Base-by-base conservation (phyloP, 2,113 vertebrate genomes). In the Lutjanus erythropterus region DNA sequence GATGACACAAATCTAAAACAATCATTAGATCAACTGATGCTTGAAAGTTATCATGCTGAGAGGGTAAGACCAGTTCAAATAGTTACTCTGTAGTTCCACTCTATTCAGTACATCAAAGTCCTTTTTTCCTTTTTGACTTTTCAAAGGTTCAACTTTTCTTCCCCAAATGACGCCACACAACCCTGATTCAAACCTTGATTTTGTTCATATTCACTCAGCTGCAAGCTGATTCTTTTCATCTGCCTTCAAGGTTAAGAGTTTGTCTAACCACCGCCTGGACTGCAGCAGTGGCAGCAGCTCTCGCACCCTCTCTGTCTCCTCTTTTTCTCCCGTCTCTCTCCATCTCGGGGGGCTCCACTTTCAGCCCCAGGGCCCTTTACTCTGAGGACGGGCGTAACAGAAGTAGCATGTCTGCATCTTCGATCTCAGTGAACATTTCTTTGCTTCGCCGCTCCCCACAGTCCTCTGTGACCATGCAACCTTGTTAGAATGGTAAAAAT, bases 401-500 rank as follows among this genome's bases (percentile, higher is more conserved):
- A 86, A 78, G 59, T 25, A 76, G 61, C 46, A 15, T 49, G 70
- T 78, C 66, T 88, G 82, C 71, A 52, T 55, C 83, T 84, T 80
- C 56, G 83, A 85, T 87, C 70, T 78, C 68, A 18, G 58, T 21
- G 72, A 87, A 79, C 79, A 52, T 80, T 88, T 83, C 75, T 83
- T 46, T 84, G 71, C 83, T 53, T 42, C 10, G 52, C 66, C 10
- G 23, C 80, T 84, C 65, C 65, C 80, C 33, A 37, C 68, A 56
- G 76, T 83, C 81, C 83, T 86, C 86, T 85, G 82, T 84, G 84
- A 80, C 86, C 78, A 74, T 53, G 84, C 89, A 89, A 88, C 86
- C 89, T 91, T 85, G 88, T 92, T 91, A 85, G 75, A 83, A 64
- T 80, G 76, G 71, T 90, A 91, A 91, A 94, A 94, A 93, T 93